These are phyloP conservation scores for Nasonia vitripennis DNA, from an alignment of 1,140 invertebrate species.

Conservation along the genomic window DNA sequence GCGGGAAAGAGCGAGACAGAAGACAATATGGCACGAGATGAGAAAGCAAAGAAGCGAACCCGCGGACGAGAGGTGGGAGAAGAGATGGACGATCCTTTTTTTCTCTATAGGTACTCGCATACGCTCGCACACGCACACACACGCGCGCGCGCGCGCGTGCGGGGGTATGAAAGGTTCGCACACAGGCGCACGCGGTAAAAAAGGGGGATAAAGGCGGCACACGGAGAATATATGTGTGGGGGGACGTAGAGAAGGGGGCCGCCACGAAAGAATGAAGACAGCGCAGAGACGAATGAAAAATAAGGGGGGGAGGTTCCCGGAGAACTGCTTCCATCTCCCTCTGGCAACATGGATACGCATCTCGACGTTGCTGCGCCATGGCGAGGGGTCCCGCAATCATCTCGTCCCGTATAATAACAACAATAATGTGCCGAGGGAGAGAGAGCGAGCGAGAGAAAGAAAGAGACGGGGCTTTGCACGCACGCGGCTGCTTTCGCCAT, in stretches of 20 bases:
- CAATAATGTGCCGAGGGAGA: slow-evolving; percentile 14
- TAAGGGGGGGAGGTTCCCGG: slow-evolving; percentile 58
- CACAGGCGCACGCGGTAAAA: slow-evolving; percentile 19
- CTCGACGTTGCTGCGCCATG: slow-evolving; percentile 11
- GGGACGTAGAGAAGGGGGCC: slow-evolving; percentile 34
- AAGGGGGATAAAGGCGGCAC: slow-evolving; percentile 49
- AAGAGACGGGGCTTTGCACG: slow-evolving; percentile 30
- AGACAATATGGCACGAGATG: slow-evolving; percentile 49
- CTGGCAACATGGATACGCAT: slow-evolving; percentile 7
- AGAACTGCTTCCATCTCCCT: slow-evolving; percentile 32
- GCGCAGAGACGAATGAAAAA: slow-evolving; percentile 55
- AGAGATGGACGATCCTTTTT: slow-evolving; percentile 24
- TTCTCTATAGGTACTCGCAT: not conserved
- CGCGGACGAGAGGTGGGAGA: slow-evolving; percentile 18
- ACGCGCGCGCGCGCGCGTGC: not conserved
- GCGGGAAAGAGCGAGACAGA: slow-evolving; percentile 8
- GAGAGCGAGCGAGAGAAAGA: not conserved
- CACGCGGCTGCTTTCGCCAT: slow-evolving; percentile 48
- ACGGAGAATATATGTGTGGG: not conserved
- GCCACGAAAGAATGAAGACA: slow-evolving; percentile 52
- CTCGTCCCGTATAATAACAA: slow-evolving; percentile 42
- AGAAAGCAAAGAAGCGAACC: slow-evolving; percentile 48
- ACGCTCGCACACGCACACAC: not conserved
- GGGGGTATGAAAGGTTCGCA: not conserved
- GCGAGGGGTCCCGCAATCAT: slow-evolving; percentile 41